Percentiles rank a stretch among this genome's conserved stretches.
Conservation (phyloP, 2,797 vertebrate species). For the Gambusia yucatana region DNA sequence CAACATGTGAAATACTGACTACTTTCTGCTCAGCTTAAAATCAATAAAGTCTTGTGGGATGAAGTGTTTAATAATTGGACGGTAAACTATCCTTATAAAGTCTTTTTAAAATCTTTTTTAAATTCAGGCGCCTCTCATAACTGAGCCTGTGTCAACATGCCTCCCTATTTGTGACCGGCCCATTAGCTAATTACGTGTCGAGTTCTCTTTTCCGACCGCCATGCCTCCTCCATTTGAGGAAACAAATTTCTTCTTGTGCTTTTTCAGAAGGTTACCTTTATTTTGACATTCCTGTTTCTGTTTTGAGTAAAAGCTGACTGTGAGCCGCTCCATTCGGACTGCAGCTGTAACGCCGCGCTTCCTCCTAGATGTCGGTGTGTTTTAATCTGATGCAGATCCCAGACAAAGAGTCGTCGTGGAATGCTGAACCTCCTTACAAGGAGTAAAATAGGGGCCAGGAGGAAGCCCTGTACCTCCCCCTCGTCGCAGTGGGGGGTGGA, state of each 20-base stretch:
- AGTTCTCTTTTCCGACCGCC: slow-evolving; percentile 53
- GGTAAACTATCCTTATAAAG: too few relatives aligned
- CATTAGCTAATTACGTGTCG: slow-evolving; percentile 75
- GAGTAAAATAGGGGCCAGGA: slow-evolving; percentile 62
- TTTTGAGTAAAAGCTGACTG: slow-evolving; percentile 10
- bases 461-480: slow-evolving; percentile 53
- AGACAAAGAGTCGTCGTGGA: slow-evolving; percentile 61
- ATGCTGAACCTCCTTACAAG: slow-evolving; percentile 78
- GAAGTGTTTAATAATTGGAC: too few relatives aligned
- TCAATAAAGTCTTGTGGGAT: too few relatives aligned
- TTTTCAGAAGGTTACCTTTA: slow-evolving; percentile 15
- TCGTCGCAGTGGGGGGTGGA: slow-evolving; percentile 29
- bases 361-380: slow-evolving; percentile 36
- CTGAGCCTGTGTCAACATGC: neutral
- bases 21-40: too few relatives aligned
- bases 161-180: slow-evolving; percentile 28
- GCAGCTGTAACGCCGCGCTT: neutral
- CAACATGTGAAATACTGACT: too few relatives aligned
- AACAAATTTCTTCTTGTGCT: slow-evolving; percentile 22
- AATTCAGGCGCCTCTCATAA: neutral
- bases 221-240: slow-evolving; percentile 35
- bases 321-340: slow-evolving; percentile 1
- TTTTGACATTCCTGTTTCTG: neutral
- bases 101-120: too few relatives aligned
- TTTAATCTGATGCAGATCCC: slow-evolving; percentile 50